Conservation (phyloP, 2,797 vertebrate species). For the Limosa lapponica region DNA sequence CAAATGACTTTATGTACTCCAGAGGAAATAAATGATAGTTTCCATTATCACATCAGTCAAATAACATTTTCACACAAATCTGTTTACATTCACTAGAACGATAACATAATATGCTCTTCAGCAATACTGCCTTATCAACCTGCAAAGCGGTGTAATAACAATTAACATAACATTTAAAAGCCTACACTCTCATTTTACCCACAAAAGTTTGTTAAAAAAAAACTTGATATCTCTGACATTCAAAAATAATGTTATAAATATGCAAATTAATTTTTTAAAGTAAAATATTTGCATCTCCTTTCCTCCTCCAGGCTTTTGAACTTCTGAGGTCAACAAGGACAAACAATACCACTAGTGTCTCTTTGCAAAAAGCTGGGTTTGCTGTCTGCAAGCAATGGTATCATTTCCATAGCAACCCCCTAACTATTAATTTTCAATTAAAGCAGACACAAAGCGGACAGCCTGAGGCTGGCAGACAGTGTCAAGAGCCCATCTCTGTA, state of each 20-base stretch:
- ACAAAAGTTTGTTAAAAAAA: constrained; percentile 77
- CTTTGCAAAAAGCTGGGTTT: constrained; percentile 89
- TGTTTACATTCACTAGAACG: constrained; percentile 80
- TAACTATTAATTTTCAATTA: constrained; percentile 98
- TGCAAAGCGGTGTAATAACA: constrained; percentile 71
- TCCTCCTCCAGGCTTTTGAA: constrained; percentile 90
- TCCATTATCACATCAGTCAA: constrained; percentile 82
- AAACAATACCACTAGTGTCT: constrained; percentile 97
- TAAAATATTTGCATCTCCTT: constrained; percentile 91
- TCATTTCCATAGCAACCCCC: constrained; percentile 92
- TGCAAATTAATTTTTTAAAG: constrained; percentile 86
- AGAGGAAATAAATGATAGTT: constrained; percentile 81
- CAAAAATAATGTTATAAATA: constrained; percentile 86
- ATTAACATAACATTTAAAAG: constrained; percentile 79
- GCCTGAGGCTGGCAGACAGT: constrained; percentile 89
- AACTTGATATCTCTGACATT: constrained; percentile 79
- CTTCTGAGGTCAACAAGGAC: constrained; percentile 99
- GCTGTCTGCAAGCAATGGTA: constrained; percentile 87
- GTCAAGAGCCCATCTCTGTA: constrained; percentile 88
- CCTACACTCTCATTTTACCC: constrained; percentile 68
- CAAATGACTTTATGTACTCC: constrained; percentile 76
- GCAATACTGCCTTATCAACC: constrained; percentile 75
- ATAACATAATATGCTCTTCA: constrained; percentile 78
- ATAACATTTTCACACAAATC: constrained; percentile 79
- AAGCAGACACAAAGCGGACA: constrained; percentile 90